phyloP scores from a whole-genome alignment of 1,140 invertebrate species.

The Drosophila grimshawi region DNA sequence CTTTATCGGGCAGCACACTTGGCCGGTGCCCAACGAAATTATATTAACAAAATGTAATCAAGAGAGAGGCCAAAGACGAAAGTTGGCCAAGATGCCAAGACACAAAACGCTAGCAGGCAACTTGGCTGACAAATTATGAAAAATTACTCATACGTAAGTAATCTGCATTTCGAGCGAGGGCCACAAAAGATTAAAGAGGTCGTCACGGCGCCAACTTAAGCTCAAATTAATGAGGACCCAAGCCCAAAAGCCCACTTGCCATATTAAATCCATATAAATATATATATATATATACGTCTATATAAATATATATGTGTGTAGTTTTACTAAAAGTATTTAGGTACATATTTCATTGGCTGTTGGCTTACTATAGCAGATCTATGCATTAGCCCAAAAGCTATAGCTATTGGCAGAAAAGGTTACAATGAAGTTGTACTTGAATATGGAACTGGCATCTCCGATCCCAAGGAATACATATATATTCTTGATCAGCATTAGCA shows the following conservation, averaged over 20 bases:
- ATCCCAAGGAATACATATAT: too few relatives aligned
- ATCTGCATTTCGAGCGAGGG: conserved; percentile 56
- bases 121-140: conserved; percentile 48
- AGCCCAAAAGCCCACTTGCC: neutral
- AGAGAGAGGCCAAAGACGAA: conserved; percentile 33
- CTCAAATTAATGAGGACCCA: conserved; percentile 6
- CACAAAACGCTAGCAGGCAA: conserved; percentile 14
- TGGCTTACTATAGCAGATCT: too few relatives aligned
- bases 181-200: conserved; percentile 39
- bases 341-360: too few relatives aligned
- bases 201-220: neutral
- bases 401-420: too few relatives aligned
- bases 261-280: too few relatives aligned
- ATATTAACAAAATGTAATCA: conserved; percentile 74
- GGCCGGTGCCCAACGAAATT: conserved; percentile 52
- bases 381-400: too few relatives aligned
- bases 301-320: too few relatives aligned
- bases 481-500: too few relatives aligned
- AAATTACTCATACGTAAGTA: conserved; percentile 75
- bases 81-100: conserved; percentile 14
- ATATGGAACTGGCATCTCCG: too few relatives aligned
- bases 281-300: too few relatives aligned
- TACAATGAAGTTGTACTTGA: too few relatives aligned
- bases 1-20: conserved; percentile 48
- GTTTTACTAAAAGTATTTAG: too few relatives aligned